Base-by-base conservation (phyloP, 2,888 invertebrate genomes). In the Therioaphis trifolii region DNA sequence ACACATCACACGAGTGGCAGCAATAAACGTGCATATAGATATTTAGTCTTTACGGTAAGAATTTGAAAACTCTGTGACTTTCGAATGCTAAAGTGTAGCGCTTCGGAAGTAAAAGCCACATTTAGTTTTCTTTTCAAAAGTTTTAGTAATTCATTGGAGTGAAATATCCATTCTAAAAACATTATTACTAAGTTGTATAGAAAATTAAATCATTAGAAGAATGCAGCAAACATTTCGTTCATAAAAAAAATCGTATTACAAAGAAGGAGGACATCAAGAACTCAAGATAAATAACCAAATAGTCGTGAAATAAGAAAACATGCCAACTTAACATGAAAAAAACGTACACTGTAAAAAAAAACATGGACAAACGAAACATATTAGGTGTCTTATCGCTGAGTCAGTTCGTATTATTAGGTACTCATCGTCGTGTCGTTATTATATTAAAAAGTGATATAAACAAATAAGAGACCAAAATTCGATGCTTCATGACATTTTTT, bases 1-100 rank as follows among this genome's bases (percentile, higher is more conserved):
- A 71, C 49, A 49, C 12, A 71, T 71, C 71, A 29, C 49, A 49
- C 21, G 12, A 49, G 71, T 71, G 49, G 49, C 71, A 71, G 40
- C 9, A 49, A 71, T 71, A 29, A 29, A 49, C 12, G 12, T 71
- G 27, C n/a, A n/a, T n/a, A 49, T 49, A 71, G 11, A 49, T 29
- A 71, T 71, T 71, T 49, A 27, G 27, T 29, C n/a, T 71, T 71
- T 15, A 18, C 15, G 49, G 14, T n/a, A n/a, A n/a, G n/a, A n/a
- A n/a, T n/a, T n/a, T n/a, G n/a, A 24, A 12, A 49, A 49, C 27
- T 71, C 12, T 2, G 27, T 49, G 1, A 27, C 4, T 61, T 11
- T 27, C 27, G 24, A 61, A 61, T 15, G 14, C 1, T 14, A 61
- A 14, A 21, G 24, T 27, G 27, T 21, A 71, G n/a, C 18, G 27